Evolutionary conservation across 2,113 vertebrate species (phyloP).

Genomic region (Anguilla japonica): DNA sequence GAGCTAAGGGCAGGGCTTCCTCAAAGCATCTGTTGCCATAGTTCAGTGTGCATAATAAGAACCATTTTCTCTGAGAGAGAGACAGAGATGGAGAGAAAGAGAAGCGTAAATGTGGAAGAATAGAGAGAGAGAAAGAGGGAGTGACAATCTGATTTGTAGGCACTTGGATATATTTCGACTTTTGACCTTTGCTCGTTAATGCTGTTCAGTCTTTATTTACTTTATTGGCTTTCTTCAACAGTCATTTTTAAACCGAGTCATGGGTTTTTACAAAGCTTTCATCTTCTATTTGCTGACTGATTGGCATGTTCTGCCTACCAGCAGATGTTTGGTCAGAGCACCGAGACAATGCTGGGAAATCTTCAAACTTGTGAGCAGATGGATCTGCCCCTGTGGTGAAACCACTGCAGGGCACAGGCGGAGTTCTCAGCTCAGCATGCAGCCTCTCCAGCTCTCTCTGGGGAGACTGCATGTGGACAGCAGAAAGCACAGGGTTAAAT

Average conservation of each 20-base stretch:
- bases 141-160: neutral
- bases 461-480: too few relatives aligned
- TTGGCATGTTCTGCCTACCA: neutral
- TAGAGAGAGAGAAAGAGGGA: neutral
- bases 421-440: too few relatives aligned
- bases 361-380: too few relatives aligned
- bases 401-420: too few relatives aligned
- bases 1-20: conserved; percentile 61
- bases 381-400: too few relatives aligned
- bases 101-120: too few relatives aligned
- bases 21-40: conserved; percentile 30
- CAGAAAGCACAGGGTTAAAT: too few relatives aligned
- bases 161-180: too few relatives aligned
- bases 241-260: neutral
- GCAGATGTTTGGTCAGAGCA: neutral
- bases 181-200: too few relatives aligned
- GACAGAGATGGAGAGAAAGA: neutral
- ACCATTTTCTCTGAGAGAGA: neutral
- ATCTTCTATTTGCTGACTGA: neutral
- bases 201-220: neutral
- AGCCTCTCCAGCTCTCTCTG: too few relatives aligned
- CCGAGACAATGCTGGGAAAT: neutral
- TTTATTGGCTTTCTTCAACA: neutral
- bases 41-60: neutral
- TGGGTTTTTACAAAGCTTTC: neutral